Base-by-base conservation (phyloP, 2,797 vertebrate species). In the Vespertilio murinus region DNA sequence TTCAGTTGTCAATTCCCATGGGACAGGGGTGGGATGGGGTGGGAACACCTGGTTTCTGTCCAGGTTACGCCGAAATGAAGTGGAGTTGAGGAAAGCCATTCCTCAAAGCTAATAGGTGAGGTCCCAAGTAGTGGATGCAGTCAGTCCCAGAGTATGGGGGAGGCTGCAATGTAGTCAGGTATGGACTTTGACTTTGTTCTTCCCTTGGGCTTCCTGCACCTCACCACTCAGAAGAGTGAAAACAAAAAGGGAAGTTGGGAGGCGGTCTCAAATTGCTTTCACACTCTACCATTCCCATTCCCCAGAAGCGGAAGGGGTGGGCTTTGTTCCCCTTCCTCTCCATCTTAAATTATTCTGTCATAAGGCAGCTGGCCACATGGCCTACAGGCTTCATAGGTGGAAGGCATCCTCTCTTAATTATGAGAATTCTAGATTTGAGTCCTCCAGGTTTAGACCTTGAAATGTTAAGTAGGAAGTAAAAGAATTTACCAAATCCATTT, bases 391-490 rank as follows among this genome's bases (percentile, higher is more conserved):
- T 61, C 47, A 33, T 30, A 77, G 52, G 35, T 91, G 42, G 33
- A 70, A 45, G 13, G 7, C 20, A 61, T 17, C 33, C 18, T 52
- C 25, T 69, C n/a, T 78, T 81, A 6, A 25, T 54, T 86, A 74
- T 20, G 47, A 49, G 30, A 91, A 47, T 79, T 38, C 4, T 52
- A 35, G 20, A 54, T 3, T 3, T 49, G 69, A 75, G 30, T 92
- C 22, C 35, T 78, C 28, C 7, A 33, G 45, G 64, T 18, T 94
- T 81, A 88, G 35, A 49, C 54, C 71, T 61, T 90, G 59, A 56
- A 94, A 92, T 67, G 35, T 74, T 81, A 93, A 90, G 35, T 85
- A 90, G 83, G 23, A 77, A 79, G 78, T 95, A 75, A 93, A 90
- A 88, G 40, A 91, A 73, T 84, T 88, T 93, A 90, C 28, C 6